Base-by-base conservation (phyloP, 2,113 vertebrate species). In the Anguilla japonica region DNA sequence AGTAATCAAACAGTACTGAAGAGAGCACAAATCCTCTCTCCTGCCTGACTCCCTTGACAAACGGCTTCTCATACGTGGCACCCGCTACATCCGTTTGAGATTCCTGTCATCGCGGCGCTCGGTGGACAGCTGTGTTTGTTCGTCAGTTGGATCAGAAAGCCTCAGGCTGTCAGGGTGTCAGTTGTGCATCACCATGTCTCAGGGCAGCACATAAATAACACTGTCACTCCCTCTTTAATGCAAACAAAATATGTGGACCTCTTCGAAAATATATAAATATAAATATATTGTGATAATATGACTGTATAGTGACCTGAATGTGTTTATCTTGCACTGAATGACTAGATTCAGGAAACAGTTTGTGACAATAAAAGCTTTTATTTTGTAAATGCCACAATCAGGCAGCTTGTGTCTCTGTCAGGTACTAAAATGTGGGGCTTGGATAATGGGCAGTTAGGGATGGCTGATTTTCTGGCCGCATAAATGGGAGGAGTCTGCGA, bases 91-190 rank as follows among this genome's bases (percentile, higher is more conserved):
- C 15, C 20, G 26, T 46, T 46, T 46, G 41, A 53, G n/a, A 34
- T 29, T n/a, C 22, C 81, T 46, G 15, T 41, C 46, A 20, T 46
- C 50, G 11, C 15, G 46, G 43, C 16, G 0, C n/a, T 53, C 9
- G 3, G 46, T 22, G 43, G 81, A 82, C 81, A 82, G 81, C 81
- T 82, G 81, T 82, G 43, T 41, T 40, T 75, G 71, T 75, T 75
- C 20, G 81, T 82, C 81, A 13, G n/a, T 34, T 13, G n/a, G 71
- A 75, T 75, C 20, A n/a, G n/a, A 29, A 53, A 34, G 8, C 22
- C 50, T 29, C 16, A 34, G 46, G 50, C 50, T 53, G 50, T 82
- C 81, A 82, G 79, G 79, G 40, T 18, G 40, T 41, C 16, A 41
- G 40, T 15, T 20, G 39, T 40, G 41, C 20, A 22, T 80, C 40